Evolutionary conservation across 2,113 vertebrate genomes (phyloP).

Genomic region (Sander lucioperca): DNA sequence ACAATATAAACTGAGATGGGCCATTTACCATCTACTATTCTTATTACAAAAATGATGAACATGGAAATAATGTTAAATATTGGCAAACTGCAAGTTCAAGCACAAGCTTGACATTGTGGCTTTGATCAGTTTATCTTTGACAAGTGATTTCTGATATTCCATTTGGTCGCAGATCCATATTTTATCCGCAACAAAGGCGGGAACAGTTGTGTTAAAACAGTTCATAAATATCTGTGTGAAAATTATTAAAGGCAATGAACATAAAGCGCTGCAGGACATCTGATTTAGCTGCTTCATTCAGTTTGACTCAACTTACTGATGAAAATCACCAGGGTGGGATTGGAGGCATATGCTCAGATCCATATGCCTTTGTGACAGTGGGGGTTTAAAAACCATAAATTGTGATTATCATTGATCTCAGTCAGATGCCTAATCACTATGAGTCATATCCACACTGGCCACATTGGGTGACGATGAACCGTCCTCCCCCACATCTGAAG

Average conservation of each 20-base stretch:
- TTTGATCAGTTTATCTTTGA: conserved; percentile 16
- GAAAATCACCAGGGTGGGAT: conserved; percentile 28
- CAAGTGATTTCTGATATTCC: conserved; percentile 8
- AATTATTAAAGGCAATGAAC: conserved; percentile 37
- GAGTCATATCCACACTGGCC: conserved; percentile 67
- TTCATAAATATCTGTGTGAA: conserved; percentile 26
- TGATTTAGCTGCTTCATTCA: conserved; percentile 45
- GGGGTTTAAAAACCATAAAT: conserved; percentile 69
- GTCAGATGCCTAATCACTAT: conserved; percentile 71
- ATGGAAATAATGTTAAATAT: conserved; percentile 6
- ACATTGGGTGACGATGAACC: conserved; percentile 54
- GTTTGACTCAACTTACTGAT: conserved; percentile 39
- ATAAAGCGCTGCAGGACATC: conserved; percentile 31
- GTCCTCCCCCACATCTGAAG: conserved; percentile 71
- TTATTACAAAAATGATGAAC: background rate
- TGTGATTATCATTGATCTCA: conserved; percentile 79
- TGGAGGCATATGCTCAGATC: conserved; percentile 54
- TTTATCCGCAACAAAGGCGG: conserved; percentile 25
- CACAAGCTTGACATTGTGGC: background rate
- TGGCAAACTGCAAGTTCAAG: background rate
- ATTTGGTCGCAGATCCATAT: conserved; percentile 4
- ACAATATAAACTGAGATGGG: background rate
- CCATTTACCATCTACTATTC: background rate
- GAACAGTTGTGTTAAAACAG: conserved; percentile 17
- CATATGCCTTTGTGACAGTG: conserved; percentile 62